Evolutionary conservation across 1,140 invertebrate species (phyloP), one percentile per base, ranked within the genome.

Genomic region (Apis dorsata): DNA sequence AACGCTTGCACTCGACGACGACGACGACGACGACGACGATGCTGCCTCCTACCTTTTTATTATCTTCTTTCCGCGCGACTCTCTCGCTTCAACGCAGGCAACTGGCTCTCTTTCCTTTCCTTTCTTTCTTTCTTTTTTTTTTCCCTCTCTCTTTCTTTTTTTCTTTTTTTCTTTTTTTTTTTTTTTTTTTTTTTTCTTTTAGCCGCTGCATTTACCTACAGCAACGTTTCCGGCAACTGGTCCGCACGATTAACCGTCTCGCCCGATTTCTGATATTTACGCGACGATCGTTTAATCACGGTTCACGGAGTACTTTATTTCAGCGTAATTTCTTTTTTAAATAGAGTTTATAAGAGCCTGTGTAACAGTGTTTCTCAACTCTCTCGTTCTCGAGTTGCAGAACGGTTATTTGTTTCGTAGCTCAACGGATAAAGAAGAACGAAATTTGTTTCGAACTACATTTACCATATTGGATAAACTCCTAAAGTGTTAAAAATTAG

Each of bases 141-240:
- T 7, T 0, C 2, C 7, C 5, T 3, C 34, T 44, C 34, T 44
- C 34, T 2, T 7, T 5, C 34, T 44, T 2, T 34, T 34, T 2
- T 34, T 34, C 34, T 34, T 3, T 34, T 3, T 44, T 44, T 44
- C 7, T 5, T 44, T 44, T 44, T 0, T 7, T 7, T 44, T 0
- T 44, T 2, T 44, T 2, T 4, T 5, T 44, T 5, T 44, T 5
- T 2, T 28, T 53, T 24, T 15, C 55, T 51, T 24, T 79, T 70
- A 60, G 68, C 55, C 12, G 68, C n/a, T 55, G 57, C 69, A 62
- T 81, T 81, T 81, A 75, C 79, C 71, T 74, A 63, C 79, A 74
- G 71, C 71, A 17, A 66, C 44, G 59, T 28, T 21, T 53, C 21
- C 17, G 21, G 21, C 24, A 15, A 44, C 28, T 28, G 28, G 28